A percentile compares a stretch with the other conserved stretches of the same genome.
Conservation (phyloP, 2,797 vertebrate species). For the Taenioides sp. region DNA sequence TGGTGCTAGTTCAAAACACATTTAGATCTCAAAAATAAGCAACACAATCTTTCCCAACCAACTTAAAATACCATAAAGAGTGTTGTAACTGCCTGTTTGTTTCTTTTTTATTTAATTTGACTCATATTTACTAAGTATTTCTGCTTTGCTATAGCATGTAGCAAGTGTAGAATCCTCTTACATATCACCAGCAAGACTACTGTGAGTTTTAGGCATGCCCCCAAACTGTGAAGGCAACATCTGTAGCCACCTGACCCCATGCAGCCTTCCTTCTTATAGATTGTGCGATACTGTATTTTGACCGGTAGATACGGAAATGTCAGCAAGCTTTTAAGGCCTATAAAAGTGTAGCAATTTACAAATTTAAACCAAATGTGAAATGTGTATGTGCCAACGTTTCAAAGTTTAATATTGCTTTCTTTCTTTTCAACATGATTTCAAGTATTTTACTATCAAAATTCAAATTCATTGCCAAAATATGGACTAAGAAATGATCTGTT, state of each 20-base stretch:
- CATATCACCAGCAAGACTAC: conserved; percentile 1
- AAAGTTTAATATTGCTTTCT: not conserved
- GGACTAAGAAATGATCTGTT: not conserved
- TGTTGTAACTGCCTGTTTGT: not conserved
- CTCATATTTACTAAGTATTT: not conserved
- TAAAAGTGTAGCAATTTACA: not conserved
- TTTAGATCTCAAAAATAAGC: not conserved
- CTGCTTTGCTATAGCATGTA: not conserved
- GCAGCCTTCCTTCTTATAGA: not conserved
- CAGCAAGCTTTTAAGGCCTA: not conserved
- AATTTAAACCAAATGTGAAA: not conserved
- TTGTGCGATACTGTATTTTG: not conserved
- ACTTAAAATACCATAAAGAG: not conserved
- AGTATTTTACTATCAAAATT: not conserved
- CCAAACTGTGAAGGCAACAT: not conserved
- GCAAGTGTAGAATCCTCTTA: not conserved
- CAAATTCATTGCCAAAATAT: not conserved
- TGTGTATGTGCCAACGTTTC: not conserved
- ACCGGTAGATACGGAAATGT: not conserved
- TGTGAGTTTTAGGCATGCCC: not conserved
- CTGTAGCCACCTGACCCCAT: not conserved
- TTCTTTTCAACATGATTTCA: not conserved
- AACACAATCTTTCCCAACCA: not conserved
- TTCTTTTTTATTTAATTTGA: no score
- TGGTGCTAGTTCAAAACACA: conserved; percentile 1